phyloP scores from a whole-genome alignment of 2,797 vertebrate species.

The Pteropus rufus region DNA sequence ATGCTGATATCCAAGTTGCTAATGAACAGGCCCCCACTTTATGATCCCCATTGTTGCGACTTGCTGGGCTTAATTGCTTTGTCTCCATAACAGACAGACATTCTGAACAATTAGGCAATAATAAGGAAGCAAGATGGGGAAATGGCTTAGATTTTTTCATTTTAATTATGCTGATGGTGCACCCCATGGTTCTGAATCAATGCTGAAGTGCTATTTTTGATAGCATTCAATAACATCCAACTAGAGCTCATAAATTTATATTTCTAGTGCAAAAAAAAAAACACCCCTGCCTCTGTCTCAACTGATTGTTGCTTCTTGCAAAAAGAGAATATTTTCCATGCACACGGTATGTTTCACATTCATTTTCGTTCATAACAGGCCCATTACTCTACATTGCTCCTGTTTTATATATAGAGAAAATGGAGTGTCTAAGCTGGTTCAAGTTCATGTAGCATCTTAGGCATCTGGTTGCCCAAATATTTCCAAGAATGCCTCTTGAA shows the following conservation, averaged over 20 bases:
- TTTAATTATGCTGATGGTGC: slow-evolving; percentile 85
- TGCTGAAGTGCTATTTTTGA: slow-evolving; percentile 81
- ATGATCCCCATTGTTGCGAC: slow-evolving; percentile 86
- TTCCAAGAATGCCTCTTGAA: background rate
- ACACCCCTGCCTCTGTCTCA: background rate
- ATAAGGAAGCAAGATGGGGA: slow-evolving; percentile 80
- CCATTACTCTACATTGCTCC: background rate
- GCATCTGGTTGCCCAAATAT: background rate
- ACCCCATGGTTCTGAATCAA: slow-evolving; percentile 82
- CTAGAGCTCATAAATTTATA: slow-evolving; percentile 79
- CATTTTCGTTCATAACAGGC: background rate
- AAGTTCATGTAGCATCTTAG: background rate
- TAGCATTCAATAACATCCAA: slow-evolving; percentile 83
- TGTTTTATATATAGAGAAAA: background rate
- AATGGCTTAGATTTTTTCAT: slow-evolving; percentile 83
- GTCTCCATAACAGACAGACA: slow-evolving; percentile 86
- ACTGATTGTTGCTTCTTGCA: background rate
- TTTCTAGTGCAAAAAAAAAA: slow-evolving; percentile 61
- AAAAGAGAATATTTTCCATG: background rate
- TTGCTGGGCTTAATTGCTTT: slow-evolving; percentile 89
- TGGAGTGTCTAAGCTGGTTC: background rate
- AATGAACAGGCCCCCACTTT: slow-evolving; percentile 85
- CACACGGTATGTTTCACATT: background rate
- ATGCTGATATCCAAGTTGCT: slow-evolving; percentile 85
- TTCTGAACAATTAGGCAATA: slow-evolving; percentile 88